These are phyloP conservation scores for Sylvilagus floridanus DNA, from an alignment of 2,797 vertebrate species.

Conservation along the genomic window DNA sequence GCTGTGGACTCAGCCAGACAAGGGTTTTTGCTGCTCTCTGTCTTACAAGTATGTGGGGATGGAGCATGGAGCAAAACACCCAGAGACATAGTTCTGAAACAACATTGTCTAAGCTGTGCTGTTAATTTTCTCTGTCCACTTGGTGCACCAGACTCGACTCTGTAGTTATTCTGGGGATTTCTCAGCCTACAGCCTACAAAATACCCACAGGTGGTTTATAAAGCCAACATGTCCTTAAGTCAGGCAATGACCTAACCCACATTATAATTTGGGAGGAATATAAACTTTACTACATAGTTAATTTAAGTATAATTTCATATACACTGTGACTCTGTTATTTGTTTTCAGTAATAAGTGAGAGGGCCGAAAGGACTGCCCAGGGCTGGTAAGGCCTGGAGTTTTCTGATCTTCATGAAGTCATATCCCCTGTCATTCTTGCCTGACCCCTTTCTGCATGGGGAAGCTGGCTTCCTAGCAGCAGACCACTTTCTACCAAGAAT, in stretches of 20 bases:
- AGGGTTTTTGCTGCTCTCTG: background rate
- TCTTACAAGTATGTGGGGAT: background rate
- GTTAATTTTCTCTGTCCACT: background rate
- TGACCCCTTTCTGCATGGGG: background rate
- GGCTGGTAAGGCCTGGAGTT: background rate
- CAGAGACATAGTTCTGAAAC: background rate
- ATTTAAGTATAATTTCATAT: conserved; percentile 12
- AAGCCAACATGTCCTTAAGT: conserved; percentile 58
- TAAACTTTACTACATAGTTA: background rate
- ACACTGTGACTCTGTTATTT: background rate
- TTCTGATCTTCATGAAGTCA: conserved; percentile 2
- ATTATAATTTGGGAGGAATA: background rate
- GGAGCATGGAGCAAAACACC: background rate
- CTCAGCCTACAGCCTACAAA: background rate
- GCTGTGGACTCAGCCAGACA: conserved; percentile 50
- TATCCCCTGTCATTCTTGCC: background rate
- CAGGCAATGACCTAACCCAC: conserved; percentile 25
- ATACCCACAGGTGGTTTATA: background rate
- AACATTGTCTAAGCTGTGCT: background rate
- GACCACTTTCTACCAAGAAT: background rate
- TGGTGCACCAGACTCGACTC: background rate
- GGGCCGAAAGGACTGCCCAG: background rate
- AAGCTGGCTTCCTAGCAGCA: background rate
- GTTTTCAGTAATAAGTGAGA: background rate
- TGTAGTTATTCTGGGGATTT: background rate